Evolutionary conservation across 2,113 vertebrate species (phyloP).

Genomic region (Tautogolabrus adspersus): DNA sequence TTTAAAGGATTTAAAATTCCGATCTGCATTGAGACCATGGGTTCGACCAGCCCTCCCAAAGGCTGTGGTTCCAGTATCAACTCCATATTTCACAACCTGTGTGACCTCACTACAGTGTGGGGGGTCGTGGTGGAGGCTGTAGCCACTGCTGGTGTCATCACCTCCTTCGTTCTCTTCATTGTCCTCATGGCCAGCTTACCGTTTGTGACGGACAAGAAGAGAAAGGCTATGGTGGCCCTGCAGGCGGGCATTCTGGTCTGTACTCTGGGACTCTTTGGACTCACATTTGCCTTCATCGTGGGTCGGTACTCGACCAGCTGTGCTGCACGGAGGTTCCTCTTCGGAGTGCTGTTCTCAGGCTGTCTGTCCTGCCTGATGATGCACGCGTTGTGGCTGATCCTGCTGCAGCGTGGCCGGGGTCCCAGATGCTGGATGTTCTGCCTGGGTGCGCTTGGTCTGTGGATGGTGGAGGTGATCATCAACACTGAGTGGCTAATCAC

Average conservation of each 20-base stretch:
- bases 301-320: conserved; percentile 88
- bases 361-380: conserved; percentile 91
- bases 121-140: conserved; percentile 89
- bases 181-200: conserved; percentile 88
- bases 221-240: conserved; percentile 87
- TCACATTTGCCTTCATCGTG: conserved; percentile 91
- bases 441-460: conserved; percentile 84
- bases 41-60: conserved; percentile 46
- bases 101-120: conserved; percentile 88
- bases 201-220: conserved; percentile 87
- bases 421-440: conserved; percentile 87
- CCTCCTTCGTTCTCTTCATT: conserved; percentile 88
- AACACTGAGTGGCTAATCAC: conserved; percentile 94
- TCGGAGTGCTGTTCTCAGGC: conserved; percentile 90
- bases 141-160: conserved; percentile 86
- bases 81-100: conserved; percentile 91
- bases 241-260: conserved; percentile 89
- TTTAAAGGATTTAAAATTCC: conserved; percentile 10
- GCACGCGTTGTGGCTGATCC: conserved; percentile 87
- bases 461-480: conserved; percentile 92
- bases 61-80: conserved; percentile 86
- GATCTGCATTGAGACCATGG: neutral
- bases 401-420: conserved; percentile 80
- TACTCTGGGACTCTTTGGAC: conserved; percentile 92
- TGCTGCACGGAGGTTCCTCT: conserved; percentile 89